Evolutionary conservation across 2,888 invertebrate species (phyloP).

Genomic region (Eilema sororculum): DNA sequence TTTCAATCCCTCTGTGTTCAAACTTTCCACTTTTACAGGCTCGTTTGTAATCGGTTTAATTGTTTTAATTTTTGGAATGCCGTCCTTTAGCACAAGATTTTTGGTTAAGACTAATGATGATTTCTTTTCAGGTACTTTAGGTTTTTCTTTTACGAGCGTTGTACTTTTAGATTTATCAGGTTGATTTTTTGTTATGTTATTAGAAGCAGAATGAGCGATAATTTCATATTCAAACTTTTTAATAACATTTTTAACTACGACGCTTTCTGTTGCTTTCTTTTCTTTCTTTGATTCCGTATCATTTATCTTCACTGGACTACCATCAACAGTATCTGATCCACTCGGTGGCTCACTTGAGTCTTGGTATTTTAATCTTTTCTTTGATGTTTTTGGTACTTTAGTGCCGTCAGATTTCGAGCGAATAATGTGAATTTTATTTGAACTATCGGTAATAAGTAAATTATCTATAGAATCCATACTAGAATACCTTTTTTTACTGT

Average conservation of each 20-base stretch:
- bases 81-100: slow-evolving; percentile 84
- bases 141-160: slow-evolving; percentile 80
- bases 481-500: slow-evolving; percentile 82
- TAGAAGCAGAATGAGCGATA: slow-evolving; percentile 69
- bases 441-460: slow-evolving; percentile 65
- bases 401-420: slow-evolving; percentile 83
- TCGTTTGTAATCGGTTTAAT: slow-evolving; percentile 68
- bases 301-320: slow-evolving; percentile 64
- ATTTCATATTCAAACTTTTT: slow-evolving; percentile 85
- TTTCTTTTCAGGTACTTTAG: slow-evolving; percentile 88
- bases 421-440: slow-evolving; percentile 72
- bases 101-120: slow-evolving; percentile 84
- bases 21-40: slow-evolving; percentile 53
- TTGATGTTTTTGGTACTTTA: slow-evolving; percentile 77
- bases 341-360: slow-evolving; percentile 75
- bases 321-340: slow-evolving; percentile 79
- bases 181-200: slow-evolving; percentile 73
- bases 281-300: slow-evolving; percentile 52
- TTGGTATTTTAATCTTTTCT: slow-evolving; percentile 74
- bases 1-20: slow-evolving; percentile 52
- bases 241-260: slow-evolving; percentile 79
- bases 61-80: slow-evolving; percentile 84
- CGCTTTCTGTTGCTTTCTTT: slow-evolving; percentile 59
- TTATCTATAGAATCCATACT: slow-evolving; percentile 83
- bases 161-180: slow-evolving; percentile 69